Evolutionary conservation across 2,797 vertebrate genomes (phyloP).

Genomic region (Thripadectes ignobilis): DNA sequence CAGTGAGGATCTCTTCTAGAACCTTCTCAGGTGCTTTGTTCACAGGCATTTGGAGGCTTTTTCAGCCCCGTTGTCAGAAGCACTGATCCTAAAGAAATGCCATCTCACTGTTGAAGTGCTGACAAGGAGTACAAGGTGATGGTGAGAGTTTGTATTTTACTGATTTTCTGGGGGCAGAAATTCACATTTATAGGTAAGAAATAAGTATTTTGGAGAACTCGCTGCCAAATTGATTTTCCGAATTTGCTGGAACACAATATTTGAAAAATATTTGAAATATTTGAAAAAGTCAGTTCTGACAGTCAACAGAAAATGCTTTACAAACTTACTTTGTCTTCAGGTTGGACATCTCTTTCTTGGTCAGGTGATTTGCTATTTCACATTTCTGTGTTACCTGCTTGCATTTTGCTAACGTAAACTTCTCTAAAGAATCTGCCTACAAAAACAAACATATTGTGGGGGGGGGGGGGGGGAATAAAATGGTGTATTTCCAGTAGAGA

Average conservation of each 20-base stretch:
- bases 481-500: not conserved
- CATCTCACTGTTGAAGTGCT: not conserved
- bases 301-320: not conserved
- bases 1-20: not conserved
- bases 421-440: not conserved
- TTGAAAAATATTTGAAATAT: not conserved
- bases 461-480: accelerated
- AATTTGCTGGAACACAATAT: not conserved
- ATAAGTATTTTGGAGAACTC: not conserved
- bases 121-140: not conserved
- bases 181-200: not conserved
- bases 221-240: not conserved
- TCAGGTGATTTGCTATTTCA: not conserved
- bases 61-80: not conserved
- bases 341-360: not conserved
- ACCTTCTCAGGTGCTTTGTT: not conserved
- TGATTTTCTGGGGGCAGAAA: not conserved
- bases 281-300: not conserved
- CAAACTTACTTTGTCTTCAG: not conserved
- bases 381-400: not conserved
- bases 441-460: not conserved
- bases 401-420: not conserved
- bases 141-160: not conserved
- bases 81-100: not conserved
- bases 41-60: not conserved